Base-by-base conservation (phyloP, 2,888 invertebrate genomes). In the Elegia similella region DNA sequence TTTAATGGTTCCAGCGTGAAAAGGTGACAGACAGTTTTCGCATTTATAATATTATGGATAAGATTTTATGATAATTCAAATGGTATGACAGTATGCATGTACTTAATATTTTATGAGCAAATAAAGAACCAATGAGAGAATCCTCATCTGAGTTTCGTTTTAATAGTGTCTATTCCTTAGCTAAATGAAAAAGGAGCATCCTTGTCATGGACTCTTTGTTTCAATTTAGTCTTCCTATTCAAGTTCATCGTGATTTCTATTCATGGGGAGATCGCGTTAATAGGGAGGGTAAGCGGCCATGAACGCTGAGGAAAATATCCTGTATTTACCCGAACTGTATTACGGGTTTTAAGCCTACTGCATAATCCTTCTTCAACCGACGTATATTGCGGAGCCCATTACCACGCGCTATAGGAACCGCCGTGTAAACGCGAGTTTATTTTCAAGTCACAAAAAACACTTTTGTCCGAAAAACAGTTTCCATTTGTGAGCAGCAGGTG, bases 401-500 rank as follows among this genome's bases (percentile, higher is more conserved):
- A 56, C 17, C 10, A 17, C 48, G 48, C 42, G 30, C 42, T 42
- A 58, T 23, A 55, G 30, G 34, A 44, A 13, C 48, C 59, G 44
- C 56, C 52, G 58, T 53, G 60, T 61, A 57, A 66, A 59, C 61
- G 62, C 57, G 57, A 59, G 61, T 59, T 65, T 67, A 70, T 62
- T 66, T 60, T 64, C 59, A 54, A 68, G 64, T 71, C 63, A 62
- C 64, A 75, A 65, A 65, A 66, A 64, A 61, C 59, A 46, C 47
- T 57, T 60, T 62, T 63, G 64, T 66, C 65, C 65, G 65, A 73
- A 75, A 76, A 79, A 79, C 75, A 73, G 75, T 75, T 76, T 78
- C 82, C 75, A 84, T 85, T 85, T 77, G 70, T 68, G 79, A 83
- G 77, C 75, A 83, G 84, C 86, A 88, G 87, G 86, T 88, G 86